These are phyloP conservation scores for Rhamnusium bicolor DNA, from an alignment of 2,888 invertebrate genomes.

Conservation along the genomic window DNA sequence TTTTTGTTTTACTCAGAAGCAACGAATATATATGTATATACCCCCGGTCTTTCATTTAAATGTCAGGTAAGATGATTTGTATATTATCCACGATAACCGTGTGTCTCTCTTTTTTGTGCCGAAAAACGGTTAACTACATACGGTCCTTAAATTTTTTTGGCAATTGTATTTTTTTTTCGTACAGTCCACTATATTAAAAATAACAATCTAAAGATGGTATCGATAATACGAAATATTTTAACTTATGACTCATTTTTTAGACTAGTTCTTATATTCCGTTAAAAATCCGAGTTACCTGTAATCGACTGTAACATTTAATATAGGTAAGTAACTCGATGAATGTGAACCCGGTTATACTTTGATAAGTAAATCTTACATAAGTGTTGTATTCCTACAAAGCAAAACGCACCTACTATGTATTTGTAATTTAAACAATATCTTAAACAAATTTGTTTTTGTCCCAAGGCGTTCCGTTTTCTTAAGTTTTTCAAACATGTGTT, in stretches of 20 bases:
- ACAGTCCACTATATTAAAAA: neutral
- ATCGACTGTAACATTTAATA: neutral
- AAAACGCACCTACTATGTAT: neutral
- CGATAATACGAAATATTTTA: neutral
- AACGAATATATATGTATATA: neutral
- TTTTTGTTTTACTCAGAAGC: conserved; percentile 16
- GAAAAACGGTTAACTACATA: conserved; percentile 14
- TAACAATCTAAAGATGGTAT: neutral
- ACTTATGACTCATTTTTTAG: conserved; percentile 23
- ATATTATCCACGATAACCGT: neutral
- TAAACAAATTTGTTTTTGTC: neutral
- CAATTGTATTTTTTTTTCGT: neutral
- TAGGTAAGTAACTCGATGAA: neutral
- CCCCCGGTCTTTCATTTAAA: conserved; percentile 12
- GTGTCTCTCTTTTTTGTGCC: neutral
- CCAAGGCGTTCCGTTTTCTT: neutral
- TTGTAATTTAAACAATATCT: neutral
- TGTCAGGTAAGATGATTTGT: conserved; percentile 12
- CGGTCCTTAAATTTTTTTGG: neutral
- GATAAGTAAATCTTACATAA: conserved; percentile 14
- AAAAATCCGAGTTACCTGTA: neutral
- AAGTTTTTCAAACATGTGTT: conserved; percentile 15
- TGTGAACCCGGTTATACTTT: neutral
- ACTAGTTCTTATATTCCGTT: conserved; percentile 24
- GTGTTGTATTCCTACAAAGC: neutral